Percentiles rank a stretch among this genome's conserved stretches.
Evolutionary conservation across 2,888 invertebrate species (phyloP).

Genomic region (Tineola bisselliella): DNA sequence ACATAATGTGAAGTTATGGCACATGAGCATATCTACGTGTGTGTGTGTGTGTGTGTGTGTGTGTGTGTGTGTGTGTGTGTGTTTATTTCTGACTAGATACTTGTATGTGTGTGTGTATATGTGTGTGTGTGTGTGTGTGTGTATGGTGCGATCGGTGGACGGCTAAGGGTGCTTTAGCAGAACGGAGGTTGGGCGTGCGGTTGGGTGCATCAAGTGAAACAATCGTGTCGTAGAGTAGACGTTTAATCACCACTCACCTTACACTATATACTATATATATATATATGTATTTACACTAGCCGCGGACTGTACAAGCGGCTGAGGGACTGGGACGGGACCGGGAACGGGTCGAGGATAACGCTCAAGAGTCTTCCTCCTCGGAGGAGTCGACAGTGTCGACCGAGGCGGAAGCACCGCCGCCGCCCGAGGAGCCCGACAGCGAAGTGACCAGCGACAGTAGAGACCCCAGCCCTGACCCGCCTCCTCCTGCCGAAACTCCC

Average conservation of each 20-base stretch:
- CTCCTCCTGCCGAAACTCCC: conserved; percentile 59
- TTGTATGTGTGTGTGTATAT: background rate
- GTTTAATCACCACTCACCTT: background rate
- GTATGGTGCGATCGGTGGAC: conserved; percentile 1
- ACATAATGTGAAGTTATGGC: background rate
- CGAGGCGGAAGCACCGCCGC: conserved; percentile 28
- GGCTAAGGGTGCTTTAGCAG: conserved; percentile 5
- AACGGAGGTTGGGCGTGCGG: conserved; percentile 19
- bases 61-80: conserved; percentile 4
- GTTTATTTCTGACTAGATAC: too few species aligned
- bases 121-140: background rate
- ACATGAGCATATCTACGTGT: too few species aligned
- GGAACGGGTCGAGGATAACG: conserved; percentile 16
- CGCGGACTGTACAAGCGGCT: conserved; percentile 48
- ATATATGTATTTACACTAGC: conserved; percentile 15
- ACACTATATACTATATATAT: background rate
- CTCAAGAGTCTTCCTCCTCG: conserved; percentile 56
- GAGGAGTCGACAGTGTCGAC: conserved; percentile 54
- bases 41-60: background rate
- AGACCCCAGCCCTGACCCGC: conserved; percentile 43
- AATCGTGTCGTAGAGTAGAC: background rate
- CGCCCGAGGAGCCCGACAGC: conserved; percentile 56
- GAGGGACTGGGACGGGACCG: conserved; percentile 13
- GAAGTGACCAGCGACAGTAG: conserved; percentile 57
- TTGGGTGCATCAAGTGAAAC: background rate